These are phyloP conservation scores for Uloborus plumipes DNA, from an alignment of 2,888 invertebrate genomes.

Conservation along the genomic window DNA sequence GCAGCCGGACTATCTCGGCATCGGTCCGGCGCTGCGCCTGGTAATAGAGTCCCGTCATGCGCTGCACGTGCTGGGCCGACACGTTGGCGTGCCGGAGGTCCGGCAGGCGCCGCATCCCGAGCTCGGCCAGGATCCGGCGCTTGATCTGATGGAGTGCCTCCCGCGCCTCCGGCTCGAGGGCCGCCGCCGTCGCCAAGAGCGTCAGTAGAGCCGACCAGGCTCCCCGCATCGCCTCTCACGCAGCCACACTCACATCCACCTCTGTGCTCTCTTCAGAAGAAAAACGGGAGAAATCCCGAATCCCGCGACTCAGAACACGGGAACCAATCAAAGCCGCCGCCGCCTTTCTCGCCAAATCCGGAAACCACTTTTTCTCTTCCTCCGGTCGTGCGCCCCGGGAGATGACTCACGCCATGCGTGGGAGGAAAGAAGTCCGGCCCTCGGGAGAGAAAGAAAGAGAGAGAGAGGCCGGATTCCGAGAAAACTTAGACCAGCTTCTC, in stretches of 20 bases:
- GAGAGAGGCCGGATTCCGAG: no score
- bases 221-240: slow-evolving; percentile 31
- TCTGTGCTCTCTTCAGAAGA: not conserved
- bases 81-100: slow-evolving; percentile 34
- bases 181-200: slow-evolving; percentile 14
- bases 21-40: slow-evolving; percentile 13
- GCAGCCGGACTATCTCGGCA: slow-evolving; percentile 17
- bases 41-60: slow-evolving; percentile 32
- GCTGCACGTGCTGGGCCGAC: slow-evolving; percentile 3
- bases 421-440: no score
- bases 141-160: slow-evolving; percentile 17
- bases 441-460: no score
- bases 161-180: slow-evolving; percentile 26
- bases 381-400: no score
- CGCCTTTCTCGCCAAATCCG: no score
- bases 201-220: slow-evolving; percentile 37
- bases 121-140: slow-evolving; percentile 17
- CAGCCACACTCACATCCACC: slow-evolving; percentile 6
- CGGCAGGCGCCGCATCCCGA: slow-evolving; percentile 40
- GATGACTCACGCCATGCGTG: no score
- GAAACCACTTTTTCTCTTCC: no score
- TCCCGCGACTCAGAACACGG: no score
- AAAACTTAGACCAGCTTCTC: not conserved
- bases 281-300: no score
- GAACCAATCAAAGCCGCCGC: no score